These are phyloP conservation scores for Scopus umbretta DNA, from an alignment of 2,113 vertebrate genomes.

Conservation along the genomic window DNA sequence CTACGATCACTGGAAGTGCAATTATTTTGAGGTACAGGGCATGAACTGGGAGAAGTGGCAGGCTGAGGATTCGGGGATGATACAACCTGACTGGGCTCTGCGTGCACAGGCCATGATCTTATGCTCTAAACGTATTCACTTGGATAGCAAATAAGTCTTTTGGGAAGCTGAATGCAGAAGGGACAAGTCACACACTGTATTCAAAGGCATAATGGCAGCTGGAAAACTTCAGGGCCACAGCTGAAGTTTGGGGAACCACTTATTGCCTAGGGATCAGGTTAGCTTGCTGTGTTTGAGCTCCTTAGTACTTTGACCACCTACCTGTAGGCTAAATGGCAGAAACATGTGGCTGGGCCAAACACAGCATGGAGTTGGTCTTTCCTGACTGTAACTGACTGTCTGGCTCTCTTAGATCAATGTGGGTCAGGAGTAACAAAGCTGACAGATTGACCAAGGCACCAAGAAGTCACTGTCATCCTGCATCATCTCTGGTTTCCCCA, in stretches of 20 bases:
- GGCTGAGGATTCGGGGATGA: not conserved
- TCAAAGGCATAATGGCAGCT: not conserved
- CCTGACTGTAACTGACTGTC: not conserved
- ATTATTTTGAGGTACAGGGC: conserved; percentile 1
- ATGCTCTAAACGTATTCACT: not conserved
- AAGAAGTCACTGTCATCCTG: not conserved
- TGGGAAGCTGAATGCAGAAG: not conserved
- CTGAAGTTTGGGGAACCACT: not conserved
- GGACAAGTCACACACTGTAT: not conserved
- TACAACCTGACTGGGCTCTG: not conserved
- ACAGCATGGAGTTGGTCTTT: not conserved
- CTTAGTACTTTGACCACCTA: not conserved
- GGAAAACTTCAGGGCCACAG: not conserved
- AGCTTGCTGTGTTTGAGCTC: accelerated
- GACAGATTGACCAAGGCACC: not conserved
- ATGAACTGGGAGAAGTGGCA: not conserved
- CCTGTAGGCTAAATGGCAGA: not conserved
- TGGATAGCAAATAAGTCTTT: not conserved
- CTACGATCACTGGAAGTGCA: not conserved
- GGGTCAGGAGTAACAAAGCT: not conserved
- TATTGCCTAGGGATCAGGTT: not conserved
- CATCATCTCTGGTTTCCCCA: not conserved
- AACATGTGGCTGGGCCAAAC: not conserved
- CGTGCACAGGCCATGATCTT: not conserved
- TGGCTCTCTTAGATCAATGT: not conserved